These are phyloP conservation scores for Drosophila meridionalis DNA, from an alignment of 2,888 invertebrate genomes.

Conservation along the genomic window DNA sequence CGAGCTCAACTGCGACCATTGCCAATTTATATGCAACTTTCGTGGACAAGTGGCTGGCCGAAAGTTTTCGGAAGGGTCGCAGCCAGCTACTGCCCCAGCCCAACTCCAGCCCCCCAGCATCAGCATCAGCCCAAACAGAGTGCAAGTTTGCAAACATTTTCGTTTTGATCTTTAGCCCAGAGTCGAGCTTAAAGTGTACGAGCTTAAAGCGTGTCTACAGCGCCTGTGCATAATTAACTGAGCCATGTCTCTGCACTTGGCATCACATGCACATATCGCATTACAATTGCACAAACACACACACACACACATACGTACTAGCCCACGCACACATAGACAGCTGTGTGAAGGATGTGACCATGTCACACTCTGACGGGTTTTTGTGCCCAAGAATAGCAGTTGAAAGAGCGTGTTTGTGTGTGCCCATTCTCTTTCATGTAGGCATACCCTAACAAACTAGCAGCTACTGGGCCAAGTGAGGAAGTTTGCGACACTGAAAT, in stretches of 20 bases:
- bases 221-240: constrained; percentile 75
- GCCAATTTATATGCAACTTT: constrained; percentile 77
- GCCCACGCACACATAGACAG: constrained; percentile 23
- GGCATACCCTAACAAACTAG: constrained; percentile 26
- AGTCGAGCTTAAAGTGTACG: constrained; percentile 57
- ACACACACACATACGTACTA: constrained; percentile 8
- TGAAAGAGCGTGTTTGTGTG: constrained; percentile 41
- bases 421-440: constrained; percentile 32
- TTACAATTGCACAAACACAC: constrained; percentile 36
- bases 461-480: neutral
- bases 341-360: constrained; percentile 74
- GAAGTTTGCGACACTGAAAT: neutral
- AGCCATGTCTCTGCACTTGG: constrained; percentile 57
- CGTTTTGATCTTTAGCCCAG: constrained; percentile 24
- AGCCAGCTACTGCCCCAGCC: neutral
- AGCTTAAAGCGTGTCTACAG: constrained; percentile 53
- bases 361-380: constrained; percentile 77
- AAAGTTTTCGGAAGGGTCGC: constrained; percentile 56
- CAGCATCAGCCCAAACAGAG: constrained; percentile 27
- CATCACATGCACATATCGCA: constrained; percentile 46
- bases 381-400: constrained; percentile 64
- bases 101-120: neutral
- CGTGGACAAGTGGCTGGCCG: constrained; percentile 55
- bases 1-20: constrained; percentile 48
- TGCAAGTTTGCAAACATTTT: constrained; percentile 70